Conservation (phyloP, 2,888 invertebrate genomes). For the Tridacna gigas region DNA sequence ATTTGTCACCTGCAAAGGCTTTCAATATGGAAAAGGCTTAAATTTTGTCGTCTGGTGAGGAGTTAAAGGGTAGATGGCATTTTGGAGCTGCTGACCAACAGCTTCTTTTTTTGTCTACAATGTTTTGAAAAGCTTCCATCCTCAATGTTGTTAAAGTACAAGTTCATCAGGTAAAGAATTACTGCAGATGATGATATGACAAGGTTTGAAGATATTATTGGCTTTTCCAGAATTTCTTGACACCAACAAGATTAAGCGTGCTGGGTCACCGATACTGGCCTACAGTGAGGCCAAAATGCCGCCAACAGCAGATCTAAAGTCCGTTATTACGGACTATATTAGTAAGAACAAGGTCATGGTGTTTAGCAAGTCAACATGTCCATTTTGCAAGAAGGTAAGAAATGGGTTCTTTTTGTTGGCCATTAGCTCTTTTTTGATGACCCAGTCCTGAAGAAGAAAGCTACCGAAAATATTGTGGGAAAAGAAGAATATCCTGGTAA, state of each 20-base stretch:
- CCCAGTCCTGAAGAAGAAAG: too few relatives aligned
- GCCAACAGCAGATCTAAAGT: constrained; percentile 74
- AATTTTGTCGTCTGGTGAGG: too few relatives aligned
- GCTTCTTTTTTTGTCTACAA: too few relatives aligned
- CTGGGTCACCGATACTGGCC: constrained; percentile 54
- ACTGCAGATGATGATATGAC: not conserved
- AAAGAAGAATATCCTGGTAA: too few relatives aligned
- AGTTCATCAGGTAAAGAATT: not conserved
- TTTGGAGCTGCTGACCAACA: too few relatives aligned
- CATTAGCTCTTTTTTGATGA: too few relatives aligned
- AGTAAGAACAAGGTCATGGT: constrained; percentile 85
- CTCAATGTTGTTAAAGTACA: not conserved
- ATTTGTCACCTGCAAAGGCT: too few relatives aligned
- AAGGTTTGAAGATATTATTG: not conserved
- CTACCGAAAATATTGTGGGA: too few relatives aligned
- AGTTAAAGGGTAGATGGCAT: not conserved
- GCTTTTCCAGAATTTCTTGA: constrained; percentile 26
- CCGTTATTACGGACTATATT: constrained; percentile 80
- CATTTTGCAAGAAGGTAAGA: constrained; percentile 86
- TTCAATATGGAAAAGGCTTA: too few relatives aligned
- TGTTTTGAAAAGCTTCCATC: too few relatives aligned
- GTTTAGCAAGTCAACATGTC: constrained; percentile 86
- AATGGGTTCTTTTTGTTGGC: not conserved
- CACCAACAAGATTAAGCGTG: constrained; percentile 62
- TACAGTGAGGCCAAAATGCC: constrained; percentile 72